Conservation (phyloP, 2,888 invertebrate species). For the Drosophila glabriapex region DNA sequence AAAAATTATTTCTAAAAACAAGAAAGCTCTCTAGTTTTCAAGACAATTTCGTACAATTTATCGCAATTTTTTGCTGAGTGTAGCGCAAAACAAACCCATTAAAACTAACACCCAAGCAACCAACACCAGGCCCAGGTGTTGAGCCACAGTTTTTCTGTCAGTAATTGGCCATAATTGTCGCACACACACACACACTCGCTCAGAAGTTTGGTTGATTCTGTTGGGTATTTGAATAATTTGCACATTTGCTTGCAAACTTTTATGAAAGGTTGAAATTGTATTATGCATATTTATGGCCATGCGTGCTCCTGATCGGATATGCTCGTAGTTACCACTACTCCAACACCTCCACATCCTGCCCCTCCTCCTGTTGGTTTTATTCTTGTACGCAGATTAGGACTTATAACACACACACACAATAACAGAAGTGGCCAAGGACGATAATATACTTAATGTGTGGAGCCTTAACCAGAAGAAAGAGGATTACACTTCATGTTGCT, state of each 20-base stretch:
- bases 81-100: conserved; percentile 63
- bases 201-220: conserved; percentile 56
- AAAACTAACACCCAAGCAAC: conserved; percentile 38
- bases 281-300: conserved; percentile 76
- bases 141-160: conserved; percentile 24
- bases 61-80: background rate
- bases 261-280: conserved; percentile 73
- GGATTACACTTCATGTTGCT: conserved; percentile 20
- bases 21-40: background rate
- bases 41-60: rapidly evolving
- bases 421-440: conserved; percentile 1
- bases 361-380: background rate
- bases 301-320: conserved; percentile 49
- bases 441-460: conserved; percentile 2
- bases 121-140: conserved; percentile 29
- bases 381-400: conserved; percentile 38
- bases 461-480: conserved; percentile 4
- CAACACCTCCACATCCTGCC: background rate
- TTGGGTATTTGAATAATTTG: conserved; percentile 78
- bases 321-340: background rate
- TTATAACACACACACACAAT: conserved; percentile 18
- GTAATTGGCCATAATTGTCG: conserved; percentile 79
- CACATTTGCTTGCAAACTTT: conserved; percentile 81
- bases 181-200: conserved; percentile 29
- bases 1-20: background rate